Base-by-base conservation (phyloP, 2,113 vertebrate genomes). In the Oreochromis aureus region DNA sequence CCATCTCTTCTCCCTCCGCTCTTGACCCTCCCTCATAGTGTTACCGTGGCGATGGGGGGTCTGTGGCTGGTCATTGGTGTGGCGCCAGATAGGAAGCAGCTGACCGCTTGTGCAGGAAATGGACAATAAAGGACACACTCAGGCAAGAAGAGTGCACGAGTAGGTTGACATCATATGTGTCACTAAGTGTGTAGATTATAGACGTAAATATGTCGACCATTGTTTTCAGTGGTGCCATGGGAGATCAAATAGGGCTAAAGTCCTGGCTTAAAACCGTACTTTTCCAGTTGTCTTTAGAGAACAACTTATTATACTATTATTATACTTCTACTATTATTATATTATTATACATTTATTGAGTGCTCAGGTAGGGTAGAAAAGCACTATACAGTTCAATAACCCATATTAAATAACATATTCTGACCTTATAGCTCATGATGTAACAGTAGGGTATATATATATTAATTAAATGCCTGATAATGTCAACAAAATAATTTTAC, bases 51-150 rank as follows among this genome's bases (percentile, higher is more conserved):
- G 44, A 81, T 86, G 76, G 80, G 88, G 78, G 81, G 79, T 32
- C n/a, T 10, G 90, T 36, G 94, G 95, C 95, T n/a, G 94, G 53
- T 80, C 94, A 94, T 96, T 97, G 95, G 92, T 95, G 94, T 95
- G 96, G 96, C 94, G 96, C 96, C 95, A 97, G 93, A 91, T 95
- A 96, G 91, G 94, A 96, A 95, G 92, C 96, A 97, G 96, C 96
- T 97, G 96, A 96, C 94, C 94, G 94, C 93, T 96, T 95, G 94
- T 87, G 94, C 93, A 96, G 97, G 97, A 97, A 97, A 91, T 86
- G 84, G 90, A 93, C 91, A 92, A 94, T 90, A 89, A 92, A 91
- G 88, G 85, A 91, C 90, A 93, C 73, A 78, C 78, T 56, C 59
- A 30, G 85, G 71, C 89, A n/a, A 83, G 63, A 66, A 80, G 39